Evolutionary conservation across 2,797 vertebrate genomes (phyloP).

Genomic region (Lepidocolaptes lacrymiger): DNA sequence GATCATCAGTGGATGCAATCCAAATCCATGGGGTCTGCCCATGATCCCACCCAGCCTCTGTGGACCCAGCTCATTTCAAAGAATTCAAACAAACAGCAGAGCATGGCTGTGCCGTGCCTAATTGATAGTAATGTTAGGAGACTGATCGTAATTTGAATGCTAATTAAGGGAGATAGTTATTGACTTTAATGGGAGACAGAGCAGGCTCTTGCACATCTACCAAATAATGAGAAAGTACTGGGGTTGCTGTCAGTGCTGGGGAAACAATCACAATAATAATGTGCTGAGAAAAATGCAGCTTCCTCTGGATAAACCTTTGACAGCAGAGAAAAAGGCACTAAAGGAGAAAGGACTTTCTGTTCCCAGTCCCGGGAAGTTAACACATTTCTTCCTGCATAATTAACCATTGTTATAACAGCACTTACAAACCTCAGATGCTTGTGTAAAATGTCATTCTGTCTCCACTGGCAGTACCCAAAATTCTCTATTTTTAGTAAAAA

Average conservation of each 20-base stretch:
- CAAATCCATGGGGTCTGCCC: not conserved
- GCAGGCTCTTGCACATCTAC: not conserved
- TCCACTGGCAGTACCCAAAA: not conserved
- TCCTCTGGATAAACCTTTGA: not conserved
- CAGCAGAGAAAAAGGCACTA: not conserved
- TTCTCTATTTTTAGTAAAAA: not conserved
- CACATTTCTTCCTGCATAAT: not conserved
- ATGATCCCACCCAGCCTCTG: not conserved
- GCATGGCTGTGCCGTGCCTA: not conserved
- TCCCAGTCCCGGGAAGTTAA: not conserved
- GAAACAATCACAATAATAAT: not conserved
- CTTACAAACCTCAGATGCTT: not conserved
- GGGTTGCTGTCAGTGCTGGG: not conserved
- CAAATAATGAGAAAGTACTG: not conserved
- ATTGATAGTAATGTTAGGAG: constrained; percentile 23
- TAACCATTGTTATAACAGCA: not conserved
- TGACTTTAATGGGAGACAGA: constrained; percentile 25
- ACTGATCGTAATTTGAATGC: not conserved
- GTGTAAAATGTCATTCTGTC: not conserved
- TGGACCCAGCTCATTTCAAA: fast-evolving
- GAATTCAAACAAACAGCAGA: not conserved
- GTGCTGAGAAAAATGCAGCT: not conserved
- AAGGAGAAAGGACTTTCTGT: not conserved
- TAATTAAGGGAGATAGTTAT: constrained; percentile 47
- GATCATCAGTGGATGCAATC: not conserved